Percentiles rank a stretch among this genome's conserved stretches.
Conservation (phyloP, 2,888 invertebrate species). For the Sepiola atlantica region DNA sequence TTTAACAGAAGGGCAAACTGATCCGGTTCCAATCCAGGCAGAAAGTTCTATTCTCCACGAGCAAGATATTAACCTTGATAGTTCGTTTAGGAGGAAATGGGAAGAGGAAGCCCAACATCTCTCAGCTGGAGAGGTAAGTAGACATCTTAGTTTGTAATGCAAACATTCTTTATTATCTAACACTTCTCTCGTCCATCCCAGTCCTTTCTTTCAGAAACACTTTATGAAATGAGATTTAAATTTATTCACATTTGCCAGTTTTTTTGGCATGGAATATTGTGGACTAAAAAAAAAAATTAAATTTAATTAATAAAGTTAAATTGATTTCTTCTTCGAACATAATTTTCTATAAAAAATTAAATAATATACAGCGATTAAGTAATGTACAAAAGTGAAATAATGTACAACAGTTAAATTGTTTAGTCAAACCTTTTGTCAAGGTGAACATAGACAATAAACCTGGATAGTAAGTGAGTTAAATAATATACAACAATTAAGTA, state of each 20-base stretch:
- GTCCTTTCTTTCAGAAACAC: background rate
- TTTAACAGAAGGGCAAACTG: conserved; percentile 47
- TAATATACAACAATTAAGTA: no score
- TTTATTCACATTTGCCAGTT: background rate
- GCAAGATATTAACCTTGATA: background rate
- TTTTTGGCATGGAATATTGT: no score
- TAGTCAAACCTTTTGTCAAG: no score
- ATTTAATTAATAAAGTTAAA: no score
- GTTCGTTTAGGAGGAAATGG: conserved; percentile 24
- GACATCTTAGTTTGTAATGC: background rate
- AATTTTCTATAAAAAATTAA: no score
- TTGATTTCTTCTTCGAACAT: no score
- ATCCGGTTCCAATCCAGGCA: conserved; percentile 41
- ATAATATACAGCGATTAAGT: no score
- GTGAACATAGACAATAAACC: no score
- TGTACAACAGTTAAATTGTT: no score
- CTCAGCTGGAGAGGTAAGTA: background rate
- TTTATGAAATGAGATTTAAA: background rate
- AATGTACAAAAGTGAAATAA: no score
- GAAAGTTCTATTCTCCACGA: background rate
- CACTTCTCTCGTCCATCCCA: background rate
- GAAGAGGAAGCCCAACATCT: background rate
- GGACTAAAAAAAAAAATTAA: no score
- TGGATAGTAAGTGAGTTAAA: no score
- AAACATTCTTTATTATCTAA: background rate